A percentile compares a stretch with the other conserved stretches of the same genome.
phyloP scores from a whole-genome alignment of 92 coral and sea anemone genomes.

The Bergia puertoricense region DNA sequence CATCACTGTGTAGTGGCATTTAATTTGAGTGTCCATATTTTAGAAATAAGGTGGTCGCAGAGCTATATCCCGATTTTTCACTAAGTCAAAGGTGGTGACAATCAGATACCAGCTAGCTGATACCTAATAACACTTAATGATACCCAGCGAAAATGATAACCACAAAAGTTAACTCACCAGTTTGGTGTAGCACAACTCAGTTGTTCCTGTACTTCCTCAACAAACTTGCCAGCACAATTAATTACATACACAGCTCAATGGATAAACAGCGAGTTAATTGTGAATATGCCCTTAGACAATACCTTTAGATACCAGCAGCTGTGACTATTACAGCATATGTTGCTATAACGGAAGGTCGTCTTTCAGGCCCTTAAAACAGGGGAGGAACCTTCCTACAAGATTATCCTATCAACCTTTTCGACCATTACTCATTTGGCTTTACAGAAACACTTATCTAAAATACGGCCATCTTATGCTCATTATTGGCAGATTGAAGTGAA shows the following conservation, averaged over 20 bases:
- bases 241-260: no score
- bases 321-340: not conserved
- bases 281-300: not conserved
- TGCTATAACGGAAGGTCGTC: not conserved
- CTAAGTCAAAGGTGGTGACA: not conserved
- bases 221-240: not conserved
- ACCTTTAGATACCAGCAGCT: not conserved
- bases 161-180: not conserved
- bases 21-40: not conserved
- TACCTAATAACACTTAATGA: not conserved
- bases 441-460: not conserved
- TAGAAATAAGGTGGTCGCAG: not conserved
- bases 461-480: not conserved
- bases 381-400: not conserved
- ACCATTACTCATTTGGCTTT: not conserved
- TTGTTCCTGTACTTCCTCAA: not conserved
- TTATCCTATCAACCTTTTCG: not conserved
- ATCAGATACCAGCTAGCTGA: not conserved
- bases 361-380: not conserved
- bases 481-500: not conserved
- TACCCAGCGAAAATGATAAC: not conserved
- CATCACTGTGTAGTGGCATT: not conserved
- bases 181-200: not conserved
- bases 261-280: no score
- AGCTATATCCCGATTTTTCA: not conserved